Evolutionary conservation across 2,888 invertebrate genomes (phyloP), one percentile per base, ranked within the genome.

Genomic region (Harpalus rubripes): DNA sequence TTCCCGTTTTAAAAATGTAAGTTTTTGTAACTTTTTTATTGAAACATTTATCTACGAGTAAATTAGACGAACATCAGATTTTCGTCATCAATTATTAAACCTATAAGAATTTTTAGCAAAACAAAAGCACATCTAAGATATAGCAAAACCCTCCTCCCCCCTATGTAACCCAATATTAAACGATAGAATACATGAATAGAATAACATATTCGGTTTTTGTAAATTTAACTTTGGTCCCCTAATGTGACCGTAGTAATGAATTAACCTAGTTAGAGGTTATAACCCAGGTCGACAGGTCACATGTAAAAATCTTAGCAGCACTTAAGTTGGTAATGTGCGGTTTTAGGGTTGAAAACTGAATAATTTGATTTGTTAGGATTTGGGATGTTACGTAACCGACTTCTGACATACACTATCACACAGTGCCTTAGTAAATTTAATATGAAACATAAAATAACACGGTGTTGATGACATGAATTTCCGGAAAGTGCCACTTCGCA

Each of bases 391-490:
- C 12, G 18, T 0, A 41, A 16, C 10, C 15, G 12, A 32, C 39
- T 15, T 15, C 32, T 68, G 32, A 68, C 41, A 16, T 74, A 22
- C 41, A 74, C 72, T 44, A 74, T 74, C 44, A 41, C 44, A 74
- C 32, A 32, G 72, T 18, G 44, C 44, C 26, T 80, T 80, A 80
- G 22, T 74, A 74, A 82, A 82, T 59, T 74, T 82, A 82, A 74
- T 82, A 61, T 59, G 56, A 59, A 82, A 74, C 58, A 72, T 82
- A 18, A 39, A 74, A 74, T 59, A 74, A 82, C 68, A 63, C n/a
- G 16, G 10, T 74, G 59, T 61, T 22, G 76, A 26, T 65, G 83
- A 83, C 76, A 76, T 76, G 76, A 83, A 76, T 83, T 76, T 83
- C 76, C 78, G 84, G 61, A 22, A 78, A 61, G 56, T 52, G 26